Conservation (phyloP, 2,113 vertebrate genomes). For the Laticauda colubrina region DNA sequence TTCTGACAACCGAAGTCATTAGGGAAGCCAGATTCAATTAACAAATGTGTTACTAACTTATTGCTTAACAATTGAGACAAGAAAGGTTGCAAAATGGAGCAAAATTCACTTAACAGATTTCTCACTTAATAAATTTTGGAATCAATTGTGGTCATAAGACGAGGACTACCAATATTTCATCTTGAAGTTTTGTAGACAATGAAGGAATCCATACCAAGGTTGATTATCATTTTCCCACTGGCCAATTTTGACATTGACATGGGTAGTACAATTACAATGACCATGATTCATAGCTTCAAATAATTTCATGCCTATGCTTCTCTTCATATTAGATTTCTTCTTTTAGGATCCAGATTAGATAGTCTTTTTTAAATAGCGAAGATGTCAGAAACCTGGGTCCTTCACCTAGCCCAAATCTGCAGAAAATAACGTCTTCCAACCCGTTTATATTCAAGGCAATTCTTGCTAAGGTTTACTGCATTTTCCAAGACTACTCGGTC, state of each 20-base stretch:
- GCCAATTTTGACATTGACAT: not conserved
- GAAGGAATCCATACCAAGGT: not conserved
- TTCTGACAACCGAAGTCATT: too few relatives aligned
- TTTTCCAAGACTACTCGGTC: not conserved
- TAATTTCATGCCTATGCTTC: not conserved
- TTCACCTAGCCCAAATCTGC: not conserved
- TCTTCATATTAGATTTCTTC: not conserved
- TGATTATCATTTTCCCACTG: not conserved
- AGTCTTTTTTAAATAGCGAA: not conserved
- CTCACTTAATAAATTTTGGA: too few relatives aligned
- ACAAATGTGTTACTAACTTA: too few relatives aligned
- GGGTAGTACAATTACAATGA: not conserved
- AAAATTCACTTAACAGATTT: too few relatives aligned
- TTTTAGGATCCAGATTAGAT: not conserved
- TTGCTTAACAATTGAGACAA: too few relatives aligned
- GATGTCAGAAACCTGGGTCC: not conserved
- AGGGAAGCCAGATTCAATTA: too few relatives aligned
- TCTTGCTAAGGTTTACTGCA: not conserved
- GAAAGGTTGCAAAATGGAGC: too few relatives aligned
- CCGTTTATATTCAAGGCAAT: not conserved
- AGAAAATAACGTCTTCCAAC: not conserved
- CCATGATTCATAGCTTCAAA: not conserved
- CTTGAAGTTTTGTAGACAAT: not conserved
- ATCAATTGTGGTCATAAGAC: too few relatives aligned
- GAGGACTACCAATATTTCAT: not conserved